Percentiles rank a stretch among this genome's conserved stretches.
Conservation (phyloP, 2,797 vertebrate genomes). For the Vespertilio murinus region DNA sequence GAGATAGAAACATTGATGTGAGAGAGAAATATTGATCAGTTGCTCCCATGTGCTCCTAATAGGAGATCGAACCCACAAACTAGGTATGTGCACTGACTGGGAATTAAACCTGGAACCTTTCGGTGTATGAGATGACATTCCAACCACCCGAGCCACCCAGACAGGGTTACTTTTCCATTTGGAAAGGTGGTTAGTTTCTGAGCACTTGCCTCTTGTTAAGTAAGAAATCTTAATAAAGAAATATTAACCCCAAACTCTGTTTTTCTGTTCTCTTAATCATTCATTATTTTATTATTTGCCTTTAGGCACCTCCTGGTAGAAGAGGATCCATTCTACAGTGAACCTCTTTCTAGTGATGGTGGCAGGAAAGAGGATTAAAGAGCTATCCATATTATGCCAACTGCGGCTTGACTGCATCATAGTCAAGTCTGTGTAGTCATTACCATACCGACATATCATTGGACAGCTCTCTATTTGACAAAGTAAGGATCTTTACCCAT, state of each 20-base stretch:
- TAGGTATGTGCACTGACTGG: too few species aligned
- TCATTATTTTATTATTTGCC: background rate
- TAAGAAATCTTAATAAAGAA: constrained; percentile 24
- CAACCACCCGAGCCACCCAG: background rate
- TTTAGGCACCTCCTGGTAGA: background rate
- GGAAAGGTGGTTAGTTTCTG: constrained; percentile 29
- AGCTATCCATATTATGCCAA: background rate
- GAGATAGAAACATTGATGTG: background rate
- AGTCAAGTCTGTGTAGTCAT: background rate
- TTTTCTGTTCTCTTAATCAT: constrained; percentile 13
- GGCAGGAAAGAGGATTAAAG: background rate
- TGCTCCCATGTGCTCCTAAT: background rate
- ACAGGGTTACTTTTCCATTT: background rate
- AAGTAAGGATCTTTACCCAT: background rate
- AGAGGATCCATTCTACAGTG: background rate
- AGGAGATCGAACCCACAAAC: too few species aligned
- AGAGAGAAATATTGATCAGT: background rate
- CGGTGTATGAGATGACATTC: too few species aligned
- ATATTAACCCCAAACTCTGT: background rate
- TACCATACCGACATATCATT: background rate
- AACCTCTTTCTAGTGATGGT: background rate
- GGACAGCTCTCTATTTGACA: background rate
- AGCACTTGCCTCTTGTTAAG: constrained; percentile 11
- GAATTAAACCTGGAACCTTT: too few species aligned
- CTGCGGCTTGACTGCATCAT: background rate